Evolutionary conservation across 1,140 invertebrate species (phyloP).

Genomic region (Oryctes rhinoceros): DNA sequence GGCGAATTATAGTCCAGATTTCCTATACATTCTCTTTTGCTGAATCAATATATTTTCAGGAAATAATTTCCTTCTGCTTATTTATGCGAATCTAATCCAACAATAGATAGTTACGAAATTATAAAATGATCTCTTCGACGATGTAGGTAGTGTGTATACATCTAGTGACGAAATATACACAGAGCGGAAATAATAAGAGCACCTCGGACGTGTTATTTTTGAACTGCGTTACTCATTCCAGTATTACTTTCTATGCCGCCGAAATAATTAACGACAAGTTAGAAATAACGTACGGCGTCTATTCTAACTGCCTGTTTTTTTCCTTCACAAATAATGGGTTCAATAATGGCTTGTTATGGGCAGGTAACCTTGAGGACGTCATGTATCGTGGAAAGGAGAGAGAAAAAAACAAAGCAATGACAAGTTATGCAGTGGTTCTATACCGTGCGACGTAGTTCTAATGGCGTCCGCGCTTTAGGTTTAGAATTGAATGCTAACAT

Average conservation of each 20-base stretch:
- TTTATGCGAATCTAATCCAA: too few species aligned
- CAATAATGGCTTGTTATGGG: not conserved
- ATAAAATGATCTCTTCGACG: too few species aligned
- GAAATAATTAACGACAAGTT: slow-evolving; percentile 19
- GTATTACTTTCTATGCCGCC: not conserved
- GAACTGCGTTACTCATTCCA: not conserved
- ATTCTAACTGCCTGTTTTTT: not conserved
- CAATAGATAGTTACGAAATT: too few species aligned
- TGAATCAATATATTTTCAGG: too few species aligned
- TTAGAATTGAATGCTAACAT: slow-evolving; percentile 11
- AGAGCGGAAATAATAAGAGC: not conserved
- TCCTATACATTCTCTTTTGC: too few species aligned
- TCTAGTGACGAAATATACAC: too few species aligned
- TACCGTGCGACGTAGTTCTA: not conserved
- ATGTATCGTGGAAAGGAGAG: slow-evolving; percentile 3
- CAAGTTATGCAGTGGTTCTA: not conserved
- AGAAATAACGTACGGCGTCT: slow-evolving; percentile 6
- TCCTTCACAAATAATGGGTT: not conserved
- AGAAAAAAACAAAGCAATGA: slow-evolving; percentile 25
- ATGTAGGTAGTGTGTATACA: too few species aligned
- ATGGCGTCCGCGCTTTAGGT: not conserved
- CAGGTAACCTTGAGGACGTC: slow-evolving; percentile 32
- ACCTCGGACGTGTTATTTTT: not conserved
- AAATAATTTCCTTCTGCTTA: too few species aligned
- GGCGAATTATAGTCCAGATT: too few species aligned